Base-by-base conservation (phyloP, 2,888 invertebrate genomes). In the Archaeoteleia sp. region DNA sequence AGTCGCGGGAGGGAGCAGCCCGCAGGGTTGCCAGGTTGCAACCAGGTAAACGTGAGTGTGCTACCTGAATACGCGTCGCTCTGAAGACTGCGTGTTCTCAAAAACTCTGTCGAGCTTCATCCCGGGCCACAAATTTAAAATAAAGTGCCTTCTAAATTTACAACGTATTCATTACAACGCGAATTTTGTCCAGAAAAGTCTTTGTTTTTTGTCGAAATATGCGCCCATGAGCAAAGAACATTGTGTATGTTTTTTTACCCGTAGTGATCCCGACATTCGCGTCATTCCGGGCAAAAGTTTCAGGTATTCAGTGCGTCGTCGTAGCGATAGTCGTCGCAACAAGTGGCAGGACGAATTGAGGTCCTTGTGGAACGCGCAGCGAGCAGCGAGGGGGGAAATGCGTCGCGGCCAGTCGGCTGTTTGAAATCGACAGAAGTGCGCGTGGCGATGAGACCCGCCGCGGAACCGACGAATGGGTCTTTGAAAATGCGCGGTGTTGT, bases 1-100 rank as follows among this genome's bases (percentile, higher is more conserved):
- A 67, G 57, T 62, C n/a, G 57, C 53, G 54, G 43, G 58, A 48
- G 39, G 17, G 53, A 49, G 57, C 49, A 45, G 58, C 5, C 20
- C 20, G 20, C 68, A 63, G 68, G 68, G 68, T 68, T 68, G 68
- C 68, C 68, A 68, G 68, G 68, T 68, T 68, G 68, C 63, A 54
- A 23, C 57, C 67, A 67, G 67, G 68, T 68, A 62, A 68, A 63
- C 58, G 63, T 63, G 60, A 67, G 61, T 51, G 67, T 60, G 58
- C 55, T 68, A 68, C 68, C 63, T 68, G 63, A 58, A 49, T 43
- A 67, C 61, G 51, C 57, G 45, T 30, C n/a, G 20, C 20, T 7
- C 40, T 58, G 67, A 49, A 57, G 46, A 32, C 45, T 54, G 27
- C 40, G 13, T 6, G 9, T 1, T 14, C 13, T 8, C 8, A 23